Conservation (phyloP, 1,140 invertebrate genomes). For the Schmidtea mediterranea region DNA sequence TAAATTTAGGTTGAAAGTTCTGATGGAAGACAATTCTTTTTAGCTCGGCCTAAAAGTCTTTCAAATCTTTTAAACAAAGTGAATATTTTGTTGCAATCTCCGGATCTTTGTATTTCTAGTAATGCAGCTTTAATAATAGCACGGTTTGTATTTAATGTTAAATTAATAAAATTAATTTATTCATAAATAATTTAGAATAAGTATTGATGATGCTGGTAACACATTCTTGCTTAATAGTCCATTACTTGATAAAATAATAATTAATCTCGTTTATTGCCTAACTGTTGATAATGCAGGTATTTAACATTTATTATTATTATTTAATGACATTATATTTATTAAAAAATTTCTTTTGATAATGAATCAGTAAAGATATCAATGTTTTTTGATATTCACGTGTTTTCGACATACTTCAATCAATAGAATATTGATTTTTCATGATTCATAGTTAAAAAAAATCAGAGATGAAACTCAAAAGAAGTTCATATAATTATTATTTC, state of each 20-base stretch:
- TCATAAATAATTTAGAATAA: constrained; percentile 13
- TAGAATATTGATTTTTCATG: too few relatives aligned
- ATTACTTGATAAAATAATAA: constrained; percentile 15
- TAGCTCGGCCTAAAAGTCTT: constrained; percentile 15
- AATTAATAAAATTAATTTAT: neutral
- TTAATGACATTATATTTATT: neutral
- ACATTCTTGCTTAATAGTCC: constrained; percentile 15
- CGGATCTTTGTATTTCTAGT: constrained; percentile 24
- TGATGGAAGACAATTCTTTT: constrained; percentile 20
- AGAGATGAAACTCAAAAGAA: too few relatives aligned
- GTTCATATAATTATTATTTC: too few relatives aligned
- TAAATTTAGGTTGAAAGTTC: constrained; percentile 17
- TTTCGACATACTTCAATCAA: too few relatives aligned
- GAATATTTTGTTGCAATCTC: constrained; percentile 15
- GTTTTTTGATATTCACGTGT: too few relatives aligned
- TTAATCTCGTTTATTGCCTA: constrained; percentile 16
- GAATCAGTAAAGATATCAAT: too few relatives aligned
- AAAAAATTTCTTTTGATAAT: neutral
- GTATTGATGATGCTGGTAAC: constrained; percentile 22
- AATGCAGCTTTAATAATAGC: constrained; percentile 25
- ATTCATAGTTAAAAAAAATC: too few relatives aligned
- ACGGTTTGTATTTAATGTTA: constrained; percentile 12
- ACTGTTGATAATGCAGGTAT: constrained; percentile 23
- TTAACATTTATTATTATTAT: neutral
- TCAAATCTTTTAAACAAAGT: constrained; percentile 15